Percentiles rank a stretch among this genome's conserved stretches.
phyloP scores from a whole-genome alignment of 2,797 vertebrate genomes.

The Sebastiscus albofasciatus region DNA sequence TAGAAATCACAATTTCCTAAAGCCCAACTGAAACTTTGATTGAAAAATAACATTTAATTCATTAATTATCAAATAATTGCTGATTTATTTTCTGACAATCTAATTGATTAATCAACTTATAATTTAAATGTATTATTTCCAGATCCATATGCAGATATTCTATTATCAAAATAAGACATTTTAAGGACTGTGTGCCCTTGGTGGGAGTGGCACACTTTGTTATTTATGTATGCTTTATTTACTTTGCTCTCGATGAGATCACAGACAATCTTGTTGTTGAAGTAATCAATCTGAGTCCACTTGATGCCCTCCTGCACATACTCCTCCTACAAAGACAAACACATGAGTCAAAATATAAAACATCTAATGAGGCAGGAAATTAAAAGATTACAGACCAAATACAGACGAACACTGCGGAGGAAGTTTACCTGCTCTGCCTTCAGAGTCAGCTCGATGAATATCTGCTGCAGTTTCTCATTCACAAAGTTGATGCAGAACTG shows the following conservation, averaged over 20 bases:
- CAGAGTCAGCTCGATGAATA: slow-evolving; percentile 97
- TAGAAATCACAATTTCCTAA: background rate
- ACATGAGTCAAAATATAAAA: background rate
- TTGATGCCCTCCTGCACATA: slow-evolving; percentile 97
- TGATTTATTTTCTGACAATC: background rate
- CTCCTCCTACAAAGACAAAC: slow-evolving; percentile 86
- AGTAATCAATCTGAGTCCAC: slow-evolving; percentile 96
- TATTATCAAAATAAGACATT: too few relatives aligned
- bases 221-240: slow-evolving; percentile 44
- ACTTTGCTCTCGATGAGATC: slow-evolving; percentile 99
- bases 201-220: background rate
- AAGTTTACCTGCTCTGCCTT: slow-evolving; percentile 96
- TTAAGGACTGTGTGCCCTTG: too few relatives aligned
- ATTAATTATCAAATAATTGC: background rate
- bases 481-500: slow-evolving; percentile 99
- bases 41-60: background rate
- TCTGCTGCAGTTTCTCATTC: slow-evolving; percentile 98
- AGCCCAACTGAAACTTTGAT: background rate
- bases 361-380: background rate
- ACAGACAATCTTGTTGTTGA: slow-evolving; percentile 98
- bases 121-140: too few relatives aligned
- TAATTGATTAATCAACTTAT: background rate
- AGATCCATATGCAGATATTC: background rate
- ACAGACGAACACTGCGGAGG: background rate
- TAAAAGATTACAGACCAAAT: background rate